Conservation (phyloP, 2,888 invertebrate species). For the Pheosia tremula region DNA sequence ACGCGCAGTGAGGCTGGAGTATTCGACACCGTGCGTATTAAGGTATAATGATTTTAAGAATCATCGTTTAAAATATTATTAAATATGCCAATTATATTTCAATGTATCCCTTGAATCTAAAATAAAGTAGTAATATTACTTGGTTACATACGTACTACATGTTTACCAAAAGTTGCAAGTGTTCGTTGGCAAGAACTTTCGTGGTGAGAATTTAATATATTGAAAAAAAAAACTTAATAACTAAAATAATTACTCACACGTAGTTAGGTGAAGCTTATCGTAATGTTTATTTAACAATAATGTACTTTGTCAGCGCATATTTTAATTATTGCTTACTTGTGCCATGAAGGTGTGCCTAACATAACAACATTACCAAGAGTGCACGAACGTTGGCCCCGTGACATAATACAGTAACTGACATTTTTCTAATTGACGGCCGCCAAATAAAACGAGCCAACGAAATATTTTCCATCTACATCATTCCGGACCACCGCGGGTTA, state of each 20-base stretch:
- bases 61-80: not conserved
- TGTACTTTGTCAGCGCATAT: not conserved
- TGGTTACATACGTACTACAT: too few species aligned
- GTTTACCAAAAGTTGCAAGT: too few species aligned
- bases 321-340: slow-evolving; percentile 6
- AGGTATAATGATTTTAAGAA: not conserved
- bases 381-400: slow-evolving; percentile 30
- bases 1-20: slow-evolving; percentile 14
- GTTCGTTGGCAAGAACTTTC: too few species aligned
- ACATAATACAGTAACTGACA: slow-evolving; percentile 69
- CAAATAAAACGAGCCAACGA: slow-evolving; percentile 46
- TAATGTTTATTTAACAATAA: too few species aligned
- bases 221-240: too few species aligned
- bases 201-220: too few species aligned
- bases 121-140: too few species aligned
- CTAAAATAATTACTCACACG: too few species aligned
- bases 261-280: too few species aligned
- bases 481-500: slow-evolving; percentile 70
- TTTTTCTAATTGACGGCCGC: slow-evolving; percentile 73
- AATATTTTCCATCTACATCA: slow-evolving; percentile 48
- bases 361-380: slow-evolving; percentile 36
- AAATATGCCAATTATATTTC: too few species aligned
- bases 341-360: slow-evolving; percentile 26
- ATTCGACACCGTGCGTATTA: slow-evolving; percentile 10
- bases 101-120: too few species aligned